Percentiles rank a stretch among this genome's conserved stretches.
phyloP scores from a whole-genome alignment of 30 jellyfish, hydroid and myxozoan species.

The Catostylus mosaicus region DNA sequence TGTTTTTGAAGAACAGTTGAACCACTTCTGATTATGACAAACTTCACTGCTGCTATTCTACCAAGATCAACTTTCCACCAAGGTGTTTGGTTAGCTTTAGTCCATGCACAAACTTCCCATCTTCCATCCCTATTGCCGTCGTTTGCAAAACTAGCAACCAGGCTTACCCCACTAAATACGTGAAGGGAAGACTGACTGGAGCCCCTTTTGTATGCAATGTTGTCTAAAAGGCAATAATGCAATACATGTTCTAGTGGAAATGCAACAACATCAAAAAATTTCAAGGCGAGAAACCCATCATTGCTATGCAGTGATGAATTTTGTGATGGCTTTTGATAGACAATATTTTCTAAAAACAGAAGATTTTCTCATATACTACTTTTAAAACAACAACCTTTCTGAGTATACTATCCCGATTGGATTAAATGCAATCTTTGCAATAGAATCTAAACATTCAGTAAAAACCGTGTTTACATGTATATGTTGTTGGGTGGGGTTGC shows the following conservation, averaged over 20 bases:
- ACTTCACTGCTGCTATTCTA: neutral
- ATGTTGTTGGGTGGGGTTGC: neutral
- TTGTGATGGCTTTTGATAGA: neutral
- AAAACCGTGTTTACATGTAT: too few species aligned
- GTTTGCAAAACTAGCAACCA: constrained; percentile 8
- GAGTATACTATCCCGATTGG: too few species aligned
- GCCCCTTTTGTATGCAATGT: constrained; percentile 4
- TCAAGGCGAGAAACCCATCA: neutral
- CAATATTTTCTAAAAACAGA: neutral
- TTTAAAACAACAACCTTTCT: too few species aligned
- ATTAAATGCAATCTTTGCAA: too few species aligned
- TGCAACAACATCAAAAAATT: neutral
- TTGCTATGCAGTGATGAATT: neutral
- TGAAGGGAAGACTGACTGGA: neutral
- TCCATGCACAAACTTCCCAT: neutral
- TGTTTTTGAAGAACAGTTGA: too few species aligned
- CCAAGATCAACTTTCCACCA: constrained; percentile 39
- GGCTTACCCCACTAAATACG: neutral
- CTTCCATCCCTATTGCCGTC: neutral
- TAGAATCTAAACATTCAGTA: too few species aligned
- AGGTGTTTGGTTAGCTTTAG: neutral
- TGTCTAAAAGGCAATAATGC: neutral
- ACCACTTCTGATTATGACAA: neutral
- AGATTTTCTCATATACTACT: too few species aligned
- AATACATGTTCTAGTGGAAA: neutral